Evolutionary conservation across 2,888 invertebrate genomes (phyloP), one percentile per base, ranked within the genome.

Genomic region (Agrilus cyanescens): DNA sequence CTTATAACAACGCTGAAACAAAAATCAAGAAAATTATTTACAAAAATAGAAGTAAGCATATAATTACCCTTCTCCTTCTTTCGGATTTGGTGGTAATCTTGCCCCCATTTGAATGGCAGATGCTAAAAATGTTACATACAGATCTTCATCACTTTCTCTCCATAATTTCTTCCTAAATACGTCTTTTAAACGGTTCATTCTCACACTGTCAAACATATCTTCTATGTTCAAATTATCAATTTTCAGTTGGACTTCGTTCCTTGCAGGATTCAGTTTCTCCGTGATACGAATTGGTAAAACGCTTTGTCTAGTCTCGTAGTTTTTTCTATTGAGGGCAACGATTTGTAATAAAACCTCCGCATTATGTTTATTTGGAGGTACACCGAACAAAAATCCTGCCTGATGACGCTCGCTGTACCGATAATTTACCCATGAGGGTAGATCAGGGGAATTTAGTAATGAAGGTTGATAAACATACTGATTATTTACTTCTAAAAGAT

Each of bases 201-300:
- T 73, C 50, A 66, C 67, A 50, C 53, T 74, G 63, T 87, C 82
- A 59, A 91, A 81, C 58, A 91, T 71, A 59, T 93, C 89, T 50
- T 89, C 87, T 41, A 90, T 85, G 59, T 91, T 89, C 16, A 90
- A 68, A 65, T 91, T 91, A 62, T 89, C 85, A 37, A 93, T 86
- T 67, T 91, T 91, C 57, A 93, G 69, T 59, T 88, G 84, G 4
- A 90, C 81, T 56, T 89, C 81, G 59, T 82, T 80, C 34, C 75
- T 76, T 0, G 85, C 80, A 48, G 80, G 74, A 50, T 75, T 76
- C 45, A 73, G 66, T 57, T 84, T 85, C 12, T 78, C 74, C 3
- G 72, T 68, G 12, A 89, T 73, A 40, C 74, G 74, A 43, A 88
- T 69, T 0, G 76, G 71, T 7, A 87, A 60, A 1, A 76, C 66